phyloP scores from a whole-genome alignment of 2,888 invertebrate species.

The Apotomis betuletana region DNA sequence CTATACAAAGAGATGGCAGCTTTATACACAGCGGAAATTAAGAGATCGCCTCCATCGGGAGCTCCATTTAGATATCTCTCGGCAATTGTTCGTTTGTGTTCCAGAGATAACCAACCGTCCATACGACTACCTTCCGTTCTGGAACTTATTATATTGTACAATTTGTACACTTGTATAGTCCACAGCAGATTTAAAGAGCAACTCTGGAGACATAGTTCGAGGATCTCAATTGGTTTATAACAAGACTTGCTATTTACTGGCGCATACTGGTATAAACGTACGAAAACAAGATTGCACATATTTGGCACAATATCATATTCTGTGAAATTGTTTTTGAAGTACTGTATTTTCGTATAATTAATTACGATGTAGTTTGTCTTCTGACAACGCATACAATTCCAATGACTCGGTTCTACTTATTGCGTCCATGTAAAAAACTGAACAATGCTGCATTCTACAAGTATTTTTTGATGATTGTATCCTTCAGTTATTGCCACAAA shows the following conservation, averaged over 20 bases:
- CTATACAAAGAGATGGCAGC: constrained; percentile 32
- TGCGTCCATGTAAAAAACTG: too few relatives aligned
- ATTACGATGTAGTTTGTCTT: too few relatives aligned
- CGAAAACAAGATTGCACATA: constrained; percentile 1
- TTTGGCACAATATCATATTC: not conserved
- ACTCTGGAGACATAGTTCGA: not conserved
- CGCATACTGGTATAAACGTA: constrained; percentile 33
- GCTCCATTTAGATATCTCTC: constrained; percentile 19
- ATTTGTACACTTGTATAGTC: constrained; percentile 5
- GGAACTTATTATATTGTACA: not conserved
- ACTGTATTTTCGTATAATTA: too few relatives aligned
- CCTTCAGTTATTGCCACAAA: too few relatives aligned
- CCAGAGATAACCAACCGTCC: constrained; percentile 10
- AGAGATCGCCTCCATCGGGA: constrained; percentile 30
- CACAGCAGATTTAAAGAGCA: constrained; percentile 9
- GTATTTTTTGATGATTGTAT: too few relatives aligned
- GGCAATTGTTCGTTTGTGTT: constrained; percentile 31
- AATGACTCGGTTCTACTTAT: too few relatives aligned
- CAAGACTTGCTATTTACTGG: constrained; percentile 24
- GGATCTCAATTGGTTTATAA: constrained; percentile 21
- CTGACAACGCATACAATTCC: too few relatives aligned
- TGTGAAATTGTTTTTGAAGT: too few relatives aligned
- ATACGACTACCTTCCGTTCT: constrained; percentile 29
- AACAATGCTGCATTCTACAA: too few relatives aligned
- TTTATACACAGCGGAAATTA: constrained; percentile 33